Conservation (phyloP, 2,888 invertebrate species). For the Hydropsyche betteni region DNA sequence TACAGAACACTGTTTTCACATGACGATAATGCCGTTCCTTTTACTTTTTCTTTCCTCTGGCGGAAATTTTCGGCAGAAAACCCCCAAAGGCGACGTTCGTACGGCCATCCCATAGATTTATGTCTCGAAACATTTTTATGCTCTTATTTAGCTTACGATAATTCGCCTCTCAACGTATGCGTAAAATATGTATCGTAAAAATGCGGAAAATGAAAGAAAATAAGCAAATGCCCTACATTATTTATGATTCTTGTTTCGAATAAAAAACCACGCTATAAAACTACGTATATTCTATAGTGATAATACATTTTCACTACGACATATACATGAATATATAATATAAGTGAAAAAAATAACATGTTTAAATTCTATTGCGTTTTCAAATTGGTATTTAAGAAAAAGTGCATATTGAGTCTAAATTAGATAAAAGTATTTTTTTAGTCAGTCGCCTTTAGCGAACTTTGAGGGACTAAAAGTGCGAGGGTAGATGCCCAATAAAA, state of each 20-base stretch:
- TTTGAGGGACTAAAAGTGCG: constrained; percentile 1
- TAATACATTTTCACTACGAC: no score
- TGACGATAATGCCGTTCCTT: constrained; percentile 37
- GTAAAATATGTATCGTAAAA: constrained; percentile 21
- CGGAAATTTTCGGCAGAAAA: constrained; percentile 9
- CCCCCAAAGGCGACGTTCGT: constrained; percentile 29
- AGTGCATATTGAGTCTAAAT: constrained; percentile 1
- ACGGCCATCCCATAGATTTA: constrained; percentile 20
- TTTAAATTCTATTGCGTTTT: no score
- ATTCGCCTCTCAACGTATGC: constrained; percentile 21
- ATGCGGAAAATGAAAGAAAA: neutral
- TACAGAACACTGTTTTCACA: constrained; percentile 39
- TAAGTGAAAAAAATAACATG: no score
- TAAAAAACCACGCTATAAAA: no score
- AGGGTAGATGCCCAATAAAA: constrained; percentile 36
- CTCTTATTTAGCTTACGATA: constrained; percentile 31
- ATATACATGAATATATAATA: no score
- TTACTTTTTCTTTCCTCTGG: constrained; percentile 19
- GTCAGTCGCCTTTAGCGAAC: constrained; percentile 20
- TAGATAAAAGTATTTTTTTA: constrained; percentile 33
- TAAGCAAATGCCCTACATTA: no score
- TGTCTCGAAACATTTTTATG: constrained; percentile 31
- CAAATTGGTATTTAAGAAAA: no score
- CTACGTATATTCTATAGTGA: no score
- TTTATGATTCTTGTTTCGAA: no score